Percentiles rank a stretch among this genome's conserved stretches.
These are phyloP conservation scores for Castor canadensis DNA, from an alignment of 2,113 vertebrate genomes.

Conservation along the genomic window DNA sequence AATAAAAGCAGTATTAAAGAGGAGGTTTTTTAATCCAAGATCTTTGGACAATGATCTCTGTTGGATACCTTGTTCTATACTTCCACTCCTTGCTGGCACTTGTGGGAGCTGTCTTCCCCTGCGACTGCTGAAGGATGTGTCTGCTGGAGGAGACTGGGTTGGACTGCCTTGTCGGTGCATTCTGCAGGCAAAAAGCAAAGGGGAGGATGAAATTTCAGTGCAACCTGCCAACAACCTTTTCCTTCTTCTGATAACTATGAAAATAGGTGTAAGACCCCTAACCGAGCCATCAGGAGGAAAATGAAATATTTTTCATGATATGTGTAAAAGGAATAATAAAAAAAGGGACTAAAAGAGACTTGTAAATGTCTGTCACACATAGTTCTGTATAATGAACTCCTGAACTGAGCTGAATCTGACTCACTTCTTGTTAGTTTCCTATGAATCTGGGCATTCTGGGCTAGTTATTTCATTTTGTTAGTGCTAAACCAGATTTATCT, in stretches of 20 bases:
- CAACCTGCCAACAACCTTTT: background rate
- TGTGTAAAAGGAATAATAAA: background rate
- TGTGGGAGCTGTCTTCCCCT: conserved; percentile 96
- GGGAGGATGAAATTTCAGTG: conserved; percentile 33
- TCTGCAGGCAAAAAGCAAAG: conserved; percentile 84
- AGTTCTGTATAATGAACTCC: background rate
- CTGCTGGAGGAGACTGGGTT: conserved; percentile 87
- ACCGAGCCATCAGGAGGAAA: background rate
- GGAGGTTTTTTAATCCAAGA: conserved; percentile 62
- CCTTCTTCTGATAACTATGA: background rate
- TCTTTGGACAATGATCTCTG: conserved; percentile 73
- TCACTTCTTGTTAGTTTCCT: background rate
- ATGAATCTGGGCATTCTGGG: background rate
- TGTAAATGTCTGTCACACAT: background rate
- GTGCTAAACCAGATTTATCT: background rate
- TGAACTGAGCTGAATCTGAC: background rate
- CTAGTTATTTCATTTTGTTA: background rate
- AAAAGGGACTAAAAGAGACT: background rate
- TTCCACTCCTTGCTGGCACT: conserved; percentile 94
- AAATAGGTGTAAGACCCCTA: background rate
- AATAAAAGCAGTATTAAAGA: background rate
- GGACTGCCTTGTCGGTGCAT: conserved; percentile 89
- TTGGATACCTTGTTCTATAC: conserved; percentile 96
- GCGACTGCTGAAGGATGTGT: conserved; percentile 89
- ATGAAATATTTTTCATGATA: background rate